These are phyloP conservation scores for Leptocoma aspasia DNA, from an alignment of 2,113 vertebrate species.

Conservation along the genomic window DNA sequence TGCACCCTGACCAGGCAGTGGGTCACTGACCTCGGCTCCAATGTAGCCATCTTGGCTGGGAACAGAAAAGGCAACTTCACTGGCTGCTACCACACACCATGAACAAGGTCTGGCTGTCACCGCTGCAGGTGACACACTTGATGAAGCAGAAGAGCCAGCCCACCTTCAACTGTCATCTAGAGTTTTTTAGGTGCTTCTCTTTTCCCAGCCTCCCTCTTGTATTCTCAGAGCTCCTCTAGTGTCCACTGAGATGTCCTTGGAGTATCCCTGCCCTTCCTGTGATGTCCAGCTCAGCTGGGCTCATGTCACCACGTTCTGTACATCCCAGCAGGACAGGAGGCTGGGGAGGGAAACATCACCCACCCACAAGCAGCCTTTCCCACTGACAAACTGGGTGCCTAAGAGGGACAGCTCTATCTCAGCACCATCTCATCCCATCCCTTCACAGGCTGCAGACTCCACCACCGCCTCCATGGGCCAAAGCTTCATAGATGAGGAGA, in stretches of 20 bases:
- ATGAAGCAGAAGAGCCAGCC: not conserved
- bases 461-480: rapidly evolving
- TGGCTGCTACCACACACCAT: rapidly evolving
- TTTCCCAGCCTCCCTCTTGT: rapidly evolving
- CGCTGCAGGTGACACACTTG: rapidly evolving
- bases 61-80: rapidly evolving
- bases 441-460: not conserved
- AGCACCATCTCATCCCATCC: not conserved
- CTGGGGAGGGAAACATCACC: not conserved
- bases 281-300: too few relatives aligned
- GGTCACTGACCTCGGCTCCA: not conserved
- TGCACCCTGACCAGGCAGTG: rapidly evolving
- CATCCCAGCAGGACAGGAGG: not conserved
- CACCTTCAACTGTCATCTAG: not conserved
- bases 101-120: rapidly evolving
- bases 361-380: not conserved
- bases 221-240: not conserved
- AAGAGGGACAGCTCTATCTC: not conserved
- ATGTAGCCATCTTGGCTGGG: rapidly evolving
- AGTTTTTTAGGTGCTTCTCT: not conserved
- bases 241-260: not conserved
- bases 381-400: not conserved
- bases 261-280: too few relatives aligned
- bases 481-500: rapidly evolving
- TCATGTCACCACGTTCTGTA: rapidly evolving